Conservation (phyloP, 2,888 invertebrate species). For the Melikaiella ostensackeni region DNA sequence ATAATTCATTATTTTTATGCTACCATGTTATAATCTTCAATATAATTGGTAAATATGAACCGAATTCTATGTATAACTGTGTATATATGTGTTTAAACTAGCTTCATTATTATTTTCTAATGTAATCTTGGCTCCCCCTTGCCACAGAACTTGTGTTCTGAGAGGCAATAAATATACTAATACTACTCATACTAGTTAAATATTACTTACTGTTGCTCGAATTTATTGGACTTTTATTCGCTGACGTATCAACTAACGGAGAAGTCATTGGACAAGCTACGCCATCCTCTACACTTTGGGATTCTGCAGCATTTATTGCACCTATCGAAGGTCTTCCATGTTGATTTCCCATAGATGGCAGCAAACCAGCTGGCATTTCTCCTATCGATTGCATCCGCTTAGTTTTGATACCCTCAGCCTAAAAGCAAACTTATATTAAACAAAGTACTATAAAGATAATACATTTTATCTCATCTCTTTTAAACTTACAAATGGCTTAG, state of each 20-base stretch:
- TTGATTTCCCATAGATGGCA: conserved; percentile 63
- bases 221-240: conserved; percentile 69
- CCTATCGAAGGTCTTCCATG: conserved; percentile 70
- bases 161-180: too few species aligned
- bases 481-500: conserved; percentile 73
- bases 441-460: neutral
- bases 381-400: conserved; percentile 70
- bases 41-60: too few species aligned
- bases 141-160: too few species aligned
- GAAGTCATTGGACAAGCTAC: conserved; percentile 57
- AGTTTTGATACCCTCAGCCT: conserved; percentile 68
- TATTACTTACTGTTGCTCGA: conserved; percentile 64
- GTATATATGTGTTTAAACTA: too few species aligned
- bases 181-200: too few species aligned
- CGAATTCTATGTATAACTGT: too few species aligned
- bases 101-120: too few species aligned
- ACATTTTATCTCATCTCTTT: neutral
- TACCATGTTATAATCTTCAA: too few species aligned
- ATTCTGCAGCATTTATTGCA: conserved; percentile 65
- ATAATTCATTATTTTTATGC: too few species aligned
- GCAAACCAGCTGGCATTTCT: conserved; percentile 62
- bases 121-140: too few species aligned
- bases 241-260: conserved; percentile 60
- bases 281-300: conserved; percentile 69
- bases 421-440: conserved; percentile 42